Conservation (phyloP, 2,888 invertebrate genomes). For the Ametastegia equiseti region DNA sequence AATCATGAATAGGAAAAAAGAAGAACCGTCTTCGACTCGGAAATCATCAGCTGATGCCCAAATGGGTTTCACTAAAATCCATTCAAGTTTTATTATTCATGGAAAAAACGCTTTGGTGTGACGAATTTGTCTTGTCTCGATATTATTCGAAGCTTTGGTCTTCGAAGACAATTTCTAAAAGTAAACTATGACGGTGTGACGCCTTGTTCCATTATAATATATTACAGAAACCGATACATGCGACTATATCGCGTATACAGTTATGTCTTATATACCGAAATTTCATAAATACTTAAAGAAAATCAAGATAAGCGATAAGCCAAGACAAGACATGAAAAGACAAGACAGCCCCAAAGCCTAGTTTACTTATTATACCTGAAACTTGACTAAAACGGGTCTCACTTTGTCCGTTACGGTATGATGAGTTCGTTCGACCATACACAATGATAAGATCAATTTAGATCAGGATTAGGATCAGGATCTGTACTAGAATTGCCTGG, state of each 20-base stretch:
- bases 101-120: no score
- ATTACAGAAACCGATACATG: not conserved
- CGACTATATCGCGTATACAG: not conserved
- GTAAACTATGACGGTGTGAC: not conserved
- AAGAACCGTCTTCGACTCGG: no score
- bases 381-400: constrained; percentile 34
- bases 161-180: not conserved
- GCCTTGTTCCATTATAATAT: not conserved
- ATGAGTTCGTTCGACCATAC: not conserved
- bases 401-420: constrained; percentile 38
- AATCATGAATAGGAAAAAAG: no score
- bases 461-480: constrained; percentile 30
- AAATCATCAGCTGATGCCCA: no score
- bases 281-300: constrained; percentile 1
- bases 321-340: no score
- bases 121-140: not conserved
- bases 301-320: constrained; percentile 8
- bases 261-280: not conserved
- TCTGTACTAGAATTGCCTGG: not conserved
- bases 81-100: no score
- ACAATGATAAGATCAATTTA: constrained; percentile 38
- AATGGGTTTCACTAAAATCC: no score
- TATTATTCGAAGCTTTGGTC: not conserved
- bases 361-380: constrained; percentile 38
- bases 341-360: constrained; percentile 39